Percentiles rank a stretch among this genome's conserved stretches.
These are phyloP conservation scores for Avahi laniger DNA, from an alignment of 2,797 vertebrate genomes.

Conservation along the genomic window DNA sequence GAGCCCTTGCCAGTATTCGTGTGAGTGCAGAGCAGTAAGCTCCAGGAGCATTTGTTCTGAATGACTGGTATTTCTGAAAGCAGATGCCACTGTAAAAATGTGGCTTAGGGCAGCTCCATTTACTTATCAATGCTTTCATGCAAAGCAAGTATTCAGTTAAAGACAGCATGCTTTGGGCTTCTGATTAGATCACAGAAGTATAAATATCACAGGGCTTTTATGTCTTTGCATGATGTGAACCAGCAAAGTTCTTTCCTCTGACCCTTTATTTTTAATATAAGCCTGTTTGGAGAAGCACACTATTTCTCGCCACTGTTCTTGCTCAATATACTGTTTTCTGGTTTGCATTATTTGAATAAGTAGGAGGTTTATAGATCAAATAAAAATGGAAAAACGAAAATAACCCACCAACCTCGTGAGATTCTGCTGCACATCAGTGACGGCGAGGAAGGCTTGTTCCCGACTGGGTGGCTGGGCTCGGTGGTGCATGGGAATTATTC, in stretches of 20 bases:
- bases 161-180: slow-evolving; percentile 63
- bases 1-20: slow-evolving; percentile 56
- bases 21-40: slow-evolving; percentile 15
- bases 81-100: slow-evolving; percentile 72
- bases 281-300: slow-evolving; percentile 58
- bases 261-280: slow-evolving; percentile 76
- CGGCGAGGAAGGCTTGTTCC: slow-evolving; percentile 63
- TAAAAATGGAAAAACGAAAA: slow-evolving; percentile 45
- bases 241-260: slow-evolving; percentile 67
- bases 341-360: slow-evolving; percentile 76
- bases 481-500: slow-evolving; percentile 75
- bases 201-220: slow-evolving; percentile 72
- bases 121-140: slow-evolving; percentile 70
- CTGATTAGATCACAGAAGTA: slow-evolving; percentile 59
- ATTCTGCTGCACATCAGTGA: slow-evolving; percentile 55
- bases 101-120: slow-evolving; percentile 60
- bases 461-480: slow-evolving; percentile 31
- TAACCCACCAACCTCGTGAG: slow-evolving; percentile 64
- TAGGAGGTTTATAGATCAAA: slow-evolving; percentile 54
- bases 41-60: slow-evolving; percentile 71
- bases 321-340: neutral
- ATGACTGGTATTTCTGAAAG: slow-evolving; percentile 72
- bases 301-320: slow-evolving; percentile 64
- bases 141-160: slow-evolving; percentile 75
- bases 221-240: slow-evolving; percentile 49